These are phyloP conservation scores for Drosophila serrata DNA, from an alignment of 1,140 invertebrate genomes.

Conservation along the genomic window DNA sequence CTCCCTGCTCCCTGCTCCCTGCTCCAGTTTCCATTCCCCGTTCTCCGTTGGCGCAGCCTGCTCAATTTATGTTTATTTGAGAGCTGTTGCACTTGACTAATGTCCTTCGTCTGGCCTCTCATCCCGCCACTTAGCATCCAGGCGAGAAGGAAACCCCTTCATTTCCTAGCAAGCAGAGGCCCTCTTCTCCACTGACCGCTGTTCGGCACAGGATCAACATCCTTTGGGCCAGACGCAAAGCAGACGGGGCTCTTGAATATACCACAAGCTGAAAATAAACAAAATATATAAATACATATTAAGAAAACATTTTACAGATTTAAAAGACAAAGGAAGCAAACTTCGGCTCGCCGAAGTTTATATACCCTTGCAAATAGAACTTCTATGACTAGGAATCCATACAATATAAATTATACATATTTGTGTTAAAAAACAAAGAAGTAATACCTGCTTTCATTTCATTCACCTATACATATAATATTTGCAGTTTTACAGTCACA, in stretches of 20 bases:
- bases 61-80: constrained; percentile 78
- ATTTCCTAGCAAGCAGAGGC: not conserved
- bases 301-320: too few species aligned
- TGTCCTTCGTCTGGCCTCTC: constrained; percentile 32
- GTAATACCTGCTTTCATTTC: too few species aligned
- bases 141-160: not conserved
- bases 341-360: too few species aligned
- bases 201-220: constrained; percentile 4
- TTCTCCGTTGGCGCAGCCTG: constrained; percentile 18
- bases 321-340: too few species aligned
- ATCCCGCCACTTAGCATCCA: constrained; percentile 24
- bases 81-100: constrained; percentile 61
- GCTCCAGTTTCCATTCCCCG: not conserved
- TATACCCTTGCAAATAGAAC: too few species aligned
- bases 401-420: too few species aligned
- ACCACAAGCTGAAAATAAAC: not conserved
- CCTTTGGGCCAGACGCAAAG: not conserved
- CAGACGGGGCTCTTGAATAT: not conserved
- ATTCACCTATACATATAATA: too few species aligned
- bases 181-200: constrained; percentile 1
- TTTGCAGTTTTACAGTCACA: too few species aligned
- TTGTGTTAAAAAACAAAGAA: too few species aligned
- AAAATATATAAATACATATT: not conserved
- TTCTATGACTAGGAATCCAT: too few species aligned
- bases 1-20: constrained; percentile 18